A percentile compares a stretch with the other conserved stretches of the same genome.
phyloP scores from a whole-genome alignment of 2,888 invertebrate genomes.

The Lepas anatifera region DNA sequence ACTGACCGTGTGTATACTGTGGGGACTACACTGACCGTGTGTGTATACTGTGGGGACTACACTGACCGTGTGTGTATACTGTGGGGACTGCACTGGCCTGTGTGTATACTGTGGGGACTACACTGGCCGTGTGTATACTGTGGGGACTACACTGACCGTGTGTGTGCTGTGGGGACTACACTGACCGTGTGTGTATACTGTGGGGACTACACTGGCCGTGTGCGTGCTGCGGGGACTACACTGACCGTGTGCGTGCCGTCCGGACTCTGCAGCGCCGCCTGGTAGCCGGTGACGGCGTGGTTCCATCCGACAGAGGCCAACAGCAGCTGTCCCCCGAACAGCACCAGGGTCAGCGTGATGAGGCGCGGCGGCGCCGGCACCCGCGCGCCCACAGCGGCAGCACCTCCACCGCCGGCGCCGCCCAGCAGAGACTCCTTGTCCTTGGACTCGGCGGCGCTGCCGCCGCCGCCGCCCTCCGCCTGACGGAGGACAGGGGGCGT shows the following conservation, averaged over 20 bases:
- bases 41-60: too few relatives aligned
- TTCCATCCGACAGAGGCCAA: constrained; percentile 71
- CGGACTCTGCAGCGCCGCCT: constrained; percentile 54
- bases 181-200: too few relatives aligned
- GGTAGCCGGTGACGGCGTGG: constrained; percentile 65
- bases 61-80: too few relatives aligned
- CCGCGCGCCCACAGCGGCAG: neutral
- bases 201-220: too few relatives aligned
- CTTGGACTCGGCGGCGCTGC: neutral
- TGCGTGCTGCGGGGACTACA: neutral
- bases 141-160: too few relatives aligned
- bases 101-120: too few relatives aligned
- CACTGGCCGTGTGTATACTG: too few relatives aligned
- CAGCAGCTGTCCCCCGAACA: constrained; percentile 45
- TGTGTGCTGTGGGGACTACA: too few relatives aligned
- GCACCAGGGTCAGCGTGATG: constrained; percentile 43
- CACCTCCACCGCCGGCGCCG: neutral
- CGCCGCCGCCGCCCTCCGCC: neutral
- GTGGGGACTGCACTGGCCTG: too few relatives aligned
- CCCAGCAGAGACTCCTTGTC: neutral
- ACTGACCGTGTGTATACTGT: too few relatives aligned
- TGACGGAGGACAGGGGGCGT: too few relatives aligned
- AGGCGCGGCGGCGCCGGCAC: neutral
- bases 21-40: too few relatives aligned
- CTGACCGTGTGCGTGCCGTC: constrained; percentile 34